These are phyloP conservation scores for Peribatodes rhomboidaria DNA, from an alignment of 2,888 invertebrate species.

Conservation along the genomic window DNA sequence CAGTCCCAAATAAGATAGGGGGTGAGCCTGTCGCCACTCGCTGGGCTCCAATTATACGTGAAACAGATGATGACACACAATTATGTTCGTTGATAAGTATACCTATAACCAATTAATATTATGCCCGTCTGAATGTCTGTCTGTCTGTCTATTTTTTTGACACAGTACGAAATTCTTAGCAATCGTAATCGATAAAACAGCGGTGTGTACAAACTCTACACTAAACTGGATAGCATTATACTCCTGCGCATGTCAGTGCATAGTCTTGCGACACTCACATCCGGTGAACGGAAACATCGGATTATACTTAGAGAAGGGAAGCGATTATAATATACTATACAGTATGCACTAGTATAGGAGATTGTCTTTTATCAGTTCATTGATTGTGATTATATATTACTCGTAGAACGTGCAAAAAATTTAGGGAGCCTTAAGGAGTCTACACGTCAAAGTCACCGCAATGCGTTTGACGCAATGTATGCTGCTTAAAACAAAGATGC, in stretches of 20 bases:
- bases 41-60: no score
- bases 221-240: slow-evolving; percentile 5
- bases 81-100: no score
- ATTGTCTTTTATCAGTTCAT: slow-evolving; percentile 15
- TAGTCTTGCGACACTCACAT: slow-evolving; percentile 51
- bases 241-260: slow-evolving; percentile 43
- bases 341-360: slow-evolving; percentile 6
- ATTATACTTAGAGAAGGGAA: slow-evolving; percentile 28
- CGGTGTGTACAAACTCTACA: neutral
- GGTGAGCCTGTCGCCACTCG: no score
- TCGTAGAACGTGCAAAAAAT: no score
- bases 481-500: no score
- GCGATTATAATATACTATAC: slow-evolving; percentile 16
- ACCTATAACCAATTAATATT: no score
- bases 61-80: no score
- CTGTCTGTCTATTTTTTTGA: neutral
- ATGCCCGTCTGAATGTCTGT: neutral
- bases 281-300: slow-evolving; percentile 54
- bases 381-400: no score
- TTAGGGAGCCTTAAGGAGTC: no score
- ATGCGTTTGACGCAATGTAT: no score
- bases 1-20: no score
- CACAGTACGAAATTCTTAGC: no score
- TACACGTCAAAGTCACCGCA: neutral
- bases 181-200: neutral